phyloP scores from a whole-genome alignment of 2,797 vertebrate genomes.

The Tamandua tetradactyla region DNA sequence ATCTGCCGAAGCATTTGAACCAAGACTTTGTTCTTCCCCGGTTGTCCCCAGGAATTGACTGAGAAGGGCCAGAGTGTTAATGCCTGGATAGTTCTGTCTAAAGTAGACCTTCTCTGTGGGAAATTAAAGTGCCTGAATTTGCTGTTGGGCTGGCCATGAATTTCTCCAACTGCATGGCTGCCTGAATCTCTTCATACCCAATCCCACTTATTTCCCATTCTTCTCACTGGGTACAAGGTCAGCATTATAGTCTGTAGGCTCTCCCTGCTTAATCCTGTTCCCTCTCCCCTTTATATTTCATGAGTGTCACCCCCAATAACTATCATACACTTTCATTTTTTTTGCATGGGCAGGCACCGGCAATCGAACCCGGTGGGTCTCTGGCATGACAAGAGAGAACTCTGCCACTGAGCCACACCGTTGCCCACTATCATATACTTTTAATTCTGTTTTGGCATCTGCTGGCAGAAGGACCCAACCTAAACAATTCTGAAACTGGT shows the following conservation, averaged over 20 bases:
- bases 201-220: background rate
- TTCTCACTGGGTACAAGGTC: background rate
- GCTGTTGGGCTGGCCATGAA: background rate
- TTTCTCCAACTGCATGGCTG: background rate
- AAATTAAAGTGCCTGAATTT: background rate
- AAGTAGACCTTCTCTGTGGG: background rate
- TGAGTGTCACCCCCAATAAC: background rate
- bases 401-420: too few relatives aligned
- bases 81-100: background rate
- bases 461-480: background rate
- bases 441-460: background rate
- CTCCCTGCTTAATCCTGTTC: background rate
- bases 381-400: too few relatives aligned
- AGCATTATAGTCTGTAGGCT: background rate
- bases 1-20: background rate
- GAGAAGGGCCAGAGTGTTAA: background rate
- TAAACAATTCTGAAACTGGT: background rate
- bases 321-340: conserved; percentile 26
- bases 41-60: background rate
- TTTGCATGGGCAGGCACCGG: too few relatives aligned
- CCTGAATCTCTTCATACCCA: background rate
- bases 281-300: background rate
- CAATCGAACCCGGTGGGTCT: too few relatives aligned
- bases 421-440: conserved; percentile 22
- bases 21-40: background rate